Evolutionary conservation across 2,113 vertebrate species (phyloP).

Genomic region (Blennius ocellaris): DNA sequence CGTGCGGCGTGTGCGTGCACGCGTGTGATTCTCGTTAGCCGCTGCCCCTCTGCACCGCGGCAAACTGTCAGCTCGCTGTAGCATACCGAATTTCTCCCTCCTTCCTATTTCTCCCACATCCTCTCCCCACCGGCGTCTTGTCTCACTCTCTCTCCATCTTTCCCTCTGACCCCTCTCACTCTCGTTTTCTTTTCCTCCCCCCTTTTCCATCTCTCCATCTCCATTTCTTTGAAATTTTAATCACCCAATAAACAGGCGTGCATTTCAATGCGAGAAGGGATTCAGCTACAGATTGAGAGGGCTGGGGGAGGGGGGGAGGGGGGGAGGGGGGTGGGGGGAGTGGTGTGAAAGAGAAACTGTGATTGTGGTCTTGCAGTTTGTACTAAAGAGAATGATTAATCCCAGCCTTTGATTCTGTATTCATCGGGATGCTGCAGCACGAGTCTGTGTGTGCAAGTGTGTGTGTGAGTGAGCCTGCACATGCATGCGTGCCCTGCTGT

Average conservation of each 20-base stretch:
- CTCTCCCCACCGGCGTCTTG: conserved; percentile 36
- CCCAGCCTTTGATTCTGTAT: conserved; percentile 72
- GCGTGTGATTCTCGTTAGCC: conserved; percentile 67
- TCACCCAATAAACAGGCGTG: conserved; percentile 63
- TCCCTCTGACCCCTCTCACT: conserved; percentile 6
- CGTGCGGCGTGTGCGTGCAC: conserved; percentile 45
- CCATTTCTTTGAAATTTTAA: conserved; percentile 69
- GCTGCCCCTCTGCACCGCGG: conserved; percentile 64
- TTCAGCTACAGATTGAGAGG: conserved; percentile 64
- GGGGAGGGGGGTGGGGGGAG: conserved; percentile 5
- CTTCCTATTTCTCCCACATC: conserved; percentile 49
- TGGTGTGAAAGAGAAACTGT: conserved; percentile 2
- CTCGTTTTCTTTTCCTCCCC: conserved; percentile 4
- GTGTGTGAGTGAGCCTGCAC: conserved; percentile 29
- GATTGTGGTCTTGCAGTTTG: conserved; percentile 66
- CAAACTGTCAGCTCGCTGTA: conserved; percentile 71
- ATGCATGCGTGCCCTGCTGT: conserved; percentile 31
- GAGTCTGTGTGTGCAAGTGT: conserved; percentile 42
- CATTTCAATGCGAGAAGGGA: conserved; percentile 65
- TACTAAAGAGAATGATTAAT: conserved; percentile 76
- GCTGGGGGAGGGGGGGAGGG: conserved; percentile 19
- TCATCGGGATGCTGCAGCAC: conserved; percentile 63
- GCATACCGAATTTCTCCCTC: conserved; percentile 63
- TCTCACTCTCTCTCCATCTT: conserved; percentile 4
- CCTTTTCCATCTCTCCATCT: conserved; percentile 33